Percentiles rank a stretch among this genome's conserved stretches.
phyloP scores from a whole-genome alignment of 2,888 invertebrate genomes.

The Sympetrum striolatum region DNA sequence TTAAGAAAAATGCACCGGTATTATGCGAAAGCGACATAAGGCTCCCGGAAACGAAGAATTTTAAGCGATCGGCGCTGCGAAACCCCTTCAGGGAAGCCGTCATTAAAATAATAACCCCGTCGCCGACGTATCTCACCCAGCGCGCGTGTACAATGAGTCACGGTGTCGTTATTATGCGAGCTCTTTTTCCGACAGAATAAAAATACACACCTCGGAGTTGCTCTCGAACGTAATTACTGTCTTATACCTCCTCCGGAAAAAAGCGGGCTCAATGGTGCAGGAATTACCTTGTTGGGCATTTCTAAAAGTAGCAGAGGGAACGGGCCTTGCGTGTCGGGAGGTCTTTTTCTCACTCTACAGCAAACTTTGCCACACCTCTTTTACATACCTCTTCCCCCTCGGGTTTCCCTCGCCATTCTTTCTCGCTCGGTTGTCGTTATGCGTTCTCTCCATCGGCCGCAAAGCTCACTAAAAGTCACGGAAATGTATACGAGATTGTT shows the following conservation, averaged over 20 bases:
- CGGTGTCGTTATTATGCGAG: background rate
- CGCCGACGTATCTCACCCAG: background rate
- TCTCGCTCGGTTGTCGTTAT: background rate
- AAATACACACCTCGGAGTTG: slow-evolving; percentile 23
- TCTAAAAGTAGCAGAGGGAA: slow-evolving; percentile 46
- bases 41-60: too few relatives aligned
- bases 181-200: background rate
- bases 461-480: background rate
- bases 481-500: slow-evolving; percentile 47
- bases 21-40: too few relatives aligned
- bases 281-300: slow-evolving; percentile 59
- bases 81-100: background rate
- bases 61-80: too few relatives aligned
- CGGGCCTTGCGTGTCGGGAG: slow-evolving; percentile 54
- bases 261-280: slow-evolving; percentile 62
- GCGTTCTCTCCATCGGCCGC: slow-evolving; percentile 34
- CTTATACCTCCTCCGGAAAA: slow-evolving; percentile 61
- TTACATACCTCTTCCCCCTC: slow-evolving; percentile 30
- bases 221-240: slow-evolving; percentile 57
- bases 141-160: background rate
- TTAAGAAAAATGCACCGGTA: too few relatives aligned
- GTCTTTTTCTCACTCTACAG: slow-evolving; percentile 60
- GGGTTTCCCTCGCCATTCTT: background rate
- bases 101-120: background rate
- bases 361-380: slow-evolving; percentile 46